Evolutionary conservation across 2,113 vertebrate genomes (phyloP).

Genomic region (Paramormyrops kingsleyae): DNA sequence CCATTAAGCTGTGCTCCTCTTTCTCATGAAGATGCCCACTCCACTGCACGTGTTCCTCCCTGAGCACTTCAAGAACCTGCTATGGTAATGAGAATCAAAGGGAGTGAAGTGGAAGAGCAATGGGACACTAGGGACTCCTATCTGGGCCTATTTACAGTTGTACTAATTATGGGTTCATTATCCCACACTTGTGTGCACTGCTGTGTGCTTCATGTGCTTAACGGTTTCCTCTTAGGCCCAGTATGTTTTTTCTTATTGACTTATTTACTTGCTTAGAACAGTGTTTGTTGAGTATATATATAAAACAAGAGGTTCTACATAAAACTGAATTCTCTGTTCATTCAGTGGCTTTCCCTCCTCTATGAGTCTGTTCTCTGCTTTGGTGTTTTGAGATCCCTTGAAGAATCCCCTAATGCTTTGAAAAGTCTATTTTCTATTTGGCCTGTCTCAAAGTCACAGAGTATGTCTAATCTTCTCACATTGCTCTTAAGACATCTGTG

Average conservation of each 20-base stretch:
- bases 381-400: background rate
- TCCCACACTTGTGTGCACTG: conserved; percentile 6
- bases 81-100: conserved; percentile 21
- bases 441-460: background rate
- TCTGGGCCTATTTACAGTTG: conserved; percentile 17
- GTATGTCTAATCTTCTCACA: background rate
- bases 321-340: background rate
- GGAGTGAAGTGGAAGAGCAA: conserved; percentile 20
- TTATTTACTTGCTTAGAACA: background rate
- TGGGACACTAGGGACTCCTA: conserved; percentile 8
- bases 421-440: background rate
- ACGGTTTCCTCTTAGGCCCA: background rate
- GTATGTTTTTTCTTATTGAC: background rate
- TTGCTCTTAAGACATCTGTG: background rate
- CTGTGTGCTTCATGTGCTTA: background rate
- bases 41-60: background rate
- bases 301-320: background rate
- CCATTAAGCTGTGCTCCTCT: background rate
- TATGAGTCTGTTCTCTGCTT: background rate
- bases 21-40: background rate
- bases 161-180: conserved; percentile 19
- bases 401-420: background rate
- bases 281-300: background rate
- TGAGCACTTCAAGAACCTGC: background rate
- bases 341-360: background rate